phyloP scores from a whole-genome alignment of 2,797 vertebrate species.

The Graptemys geographica region DNA sequence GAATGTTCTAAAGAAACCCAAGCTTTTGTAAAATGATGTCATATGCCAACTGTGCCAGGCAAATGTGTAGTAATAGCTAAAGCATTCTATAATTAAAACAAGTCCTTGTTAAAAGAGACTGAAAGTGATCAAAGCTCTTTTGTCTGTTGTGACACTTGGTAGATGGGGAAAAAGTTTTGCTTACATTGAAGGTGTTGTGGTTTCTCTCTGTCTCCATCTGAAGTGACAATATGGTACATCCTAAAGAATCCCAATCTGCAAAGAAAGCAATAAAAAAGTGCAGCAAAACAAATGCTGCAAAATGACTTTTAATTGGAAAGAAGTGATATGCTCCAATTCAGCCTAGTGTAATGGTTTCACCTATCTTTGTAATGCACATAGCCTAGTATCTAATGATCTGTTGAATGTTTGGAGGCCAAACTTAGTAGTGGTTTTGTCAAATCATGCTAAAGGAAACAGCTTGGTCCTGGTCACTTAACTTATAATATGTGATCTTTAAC shows the following conservation, averaged over 20 bases:
- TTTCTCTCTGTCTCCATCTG: slow-evolving; percentile 57
- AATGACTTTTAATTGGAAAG: slow-evolving; percentile 5
- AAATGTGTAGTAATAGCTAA: slow-evolving; percentile 73
- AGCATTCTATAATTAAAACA: slow-evolving; percentile 79
- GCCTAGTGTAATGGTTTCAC: background rate
- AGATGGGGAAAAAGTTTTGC: slow-evolving; percentile 60
- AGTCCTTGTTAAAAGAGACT: slow-evolving; percentile 71
- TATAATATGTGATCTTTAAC: background rate
- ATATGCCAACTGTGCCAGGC: slow-evolving; percentile 66
- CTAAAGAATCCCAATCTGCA: background rate
- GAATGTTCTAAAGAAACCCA: slow-evolving; percentile 62
- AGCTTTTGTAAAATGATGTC: slow-evolving; percentile 74
- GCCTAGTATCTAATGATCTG: background rate
- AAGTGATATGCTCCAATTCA: background rate
- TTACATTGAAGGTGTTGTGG: slow-evolving; percentile 57
- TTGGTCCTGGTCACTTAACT: background rate
- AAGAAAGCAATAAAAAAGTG: slow-evolving; percentile 11
- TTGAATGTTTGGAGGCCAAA: slow-evolving; percentile 8
- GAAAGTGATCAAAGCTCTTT: slow-evolving; percentile 77
- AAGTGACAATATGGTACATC: slow-evolving; percentile 4
- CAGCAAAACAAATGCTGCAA: background rate
- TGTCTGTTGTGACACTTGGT: slow-evolving; percentile 63
- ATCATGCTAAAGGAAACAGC: background rate
- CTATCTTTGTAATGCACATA: background rate
- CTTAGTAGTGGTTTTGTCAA: background rate